Evolutionary conservation across 2,113 vertebrate genomes (phyloP).

Genomic region (Orientallactaga bullata): DNA sequence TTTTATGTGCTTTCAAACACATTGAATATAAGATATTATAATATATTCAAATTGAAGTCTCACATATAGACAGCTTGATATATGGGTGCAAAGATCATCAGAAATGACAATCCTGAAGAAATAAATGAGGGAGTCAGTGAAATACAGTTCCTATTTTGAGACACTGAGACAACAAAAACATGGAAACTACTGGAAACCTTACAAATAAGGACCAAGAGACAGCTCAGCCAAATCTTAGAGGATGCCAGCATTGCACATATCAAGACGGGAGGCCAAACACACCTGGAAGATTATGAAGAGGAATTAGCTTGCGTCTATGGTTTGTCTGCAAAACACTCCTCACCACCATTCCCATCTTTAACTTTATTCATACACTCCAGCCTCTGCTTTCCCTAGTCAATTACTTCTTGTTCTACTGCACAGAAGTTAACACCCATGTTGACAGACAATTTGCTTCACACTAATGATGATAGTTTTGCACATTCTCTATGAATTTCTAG

Average conservation of each 20-base stretch:
- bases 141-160: neutral
- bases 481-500: neutral
- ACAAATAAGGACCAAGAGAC: neutral
- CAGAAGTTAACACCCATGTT: neutral
- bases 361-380: neutral
- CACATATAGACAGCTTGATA: neutral
- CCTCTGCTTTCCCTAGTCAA: fast-evolving
- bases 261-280: neutral
- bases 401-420: neutral
- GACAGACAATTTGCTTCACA: neutral
- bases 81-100: neutral
- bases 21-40: neutral
- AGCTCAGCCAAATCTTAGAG: neutral
- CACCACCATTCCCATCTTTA: neutral
- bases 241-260: neutral
- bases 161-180: neutral
- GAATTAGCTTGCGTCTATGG: neutral
- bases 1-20: neutral
- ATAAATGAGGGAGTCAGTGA: neutral
- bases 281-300: neutral
- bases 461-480: neutral
- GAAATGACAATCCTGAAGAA: neutral
- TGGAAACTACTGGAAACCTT: neutral
- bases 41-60: neutral
- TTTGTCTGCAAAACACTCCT: neutral